Evolutionary conservation across 2,113 vertebrate genomes (phyloP).

Genomic region (Leucosticte australis): DNA sequence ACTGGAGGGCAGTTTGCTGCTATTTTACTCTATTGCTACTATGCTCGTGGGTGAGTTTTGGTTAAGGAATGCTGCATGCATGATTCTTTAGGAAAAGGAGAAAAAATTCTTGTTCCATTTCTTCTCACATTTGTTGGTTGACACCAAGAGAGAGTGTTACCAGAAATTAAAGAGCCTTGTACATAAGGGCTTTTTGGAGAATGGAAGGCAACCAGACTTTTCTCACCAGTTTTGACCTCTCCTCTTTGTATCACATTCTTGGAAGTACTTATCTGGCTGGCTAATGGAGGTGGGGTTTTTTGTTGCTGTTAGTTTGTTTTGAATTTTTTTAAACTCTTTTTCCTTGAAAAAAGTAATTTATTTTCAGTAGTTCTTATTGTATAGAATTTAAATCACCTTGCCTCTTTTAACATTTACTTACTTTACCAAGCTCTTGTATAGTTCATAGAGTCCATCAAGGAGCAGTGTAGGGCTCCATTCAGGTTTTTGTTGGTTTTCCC

Average conservation of each 20-base stretch:
- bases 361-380: neutral
- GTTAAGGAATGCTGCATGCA: neutral
- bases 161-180: neutral
- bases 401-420: neutral
- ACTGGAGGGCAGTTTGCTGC: neutral
- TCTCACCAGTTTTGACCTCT: neutral
- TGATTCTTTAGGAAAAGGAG: neutral
- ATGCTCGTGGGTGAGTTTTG: fast-evolving
- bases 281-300: fast-evolving
- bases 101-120: neutral
- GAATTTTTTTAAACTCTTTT: neutral
- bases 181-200: neutral
- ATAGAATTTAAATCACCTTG: neutral
- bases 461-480: neutral
- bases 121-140: neutral
- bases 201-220: neutral
- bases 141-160: neutral
- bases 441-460: neutral
- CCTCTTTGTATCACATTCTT: fast-evolving
- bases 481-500: neutral
- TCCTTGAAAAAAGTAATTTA: neutral
- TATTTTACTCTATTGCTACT: neutral
- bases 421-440: neutral
- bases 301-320: neutral
- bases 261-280: neutral